Evolutionary conservation across 2,888 invertebrate genomes (phyloP), one percentile per base, ranked within the genome.

Genomic region (Bruchidius siliquastri): DNA sequence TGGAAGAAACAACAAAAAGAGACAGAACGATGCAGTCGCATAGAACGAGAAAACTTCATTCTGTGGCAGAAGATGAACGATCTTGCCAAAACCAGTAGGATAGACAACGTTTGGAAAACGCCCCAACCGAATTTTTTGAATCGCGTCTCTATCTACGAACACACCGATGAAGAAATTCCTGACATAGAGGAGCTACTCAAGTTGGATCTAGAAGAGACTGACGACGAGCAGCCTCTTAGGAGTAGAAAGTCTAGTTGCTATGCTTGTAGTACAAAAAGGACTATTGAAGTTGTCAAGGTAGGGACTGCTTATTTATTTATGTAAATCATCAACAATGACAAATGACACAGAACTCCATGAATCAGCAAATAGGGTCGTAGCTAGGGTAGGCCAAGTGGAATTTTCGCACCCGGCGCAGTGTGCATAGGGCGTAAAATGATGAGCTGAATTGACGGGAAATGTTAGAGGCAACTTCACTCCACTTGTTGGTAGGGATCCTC

Each of bases 1-100:
- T 87, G 91, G 75, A 93, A 93, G 87, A 91, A 92, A 83, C 86
- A 89, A 72, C 93, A 93, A 83, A 88, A 89, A 67, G 93, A 94
- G 86, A 87, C 87, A 66, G 94, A 94, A 82, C 88, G 94, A 67
- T 88, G 88, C 78, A 84, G 86, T 74, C 88, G 89, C 85, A 91
- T 94, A 69, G 90, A 91, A 84, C 87, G 87, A 72, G 93, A 93
- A 81, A 94, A 94, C 87, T 89, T 91, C 80, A 88, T 91, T 69
- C 85, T 94, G 74, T 86, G 93, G 79, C 91, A 92, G 86, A 90
- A 92, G 71, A 87, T 94, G 77, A 88, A 88, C 74, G 88, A 88
- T 78, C 91, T 94, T 80, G 93, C 92, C 92, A 87, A 86, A 75
- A 90, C 88, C 67, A 91, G 90, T 82, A 87, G 93, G 69, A 88